Conservation (phyloP, 2,113 vertebrate genomes). For the Rutilus rutilus region DNA sequence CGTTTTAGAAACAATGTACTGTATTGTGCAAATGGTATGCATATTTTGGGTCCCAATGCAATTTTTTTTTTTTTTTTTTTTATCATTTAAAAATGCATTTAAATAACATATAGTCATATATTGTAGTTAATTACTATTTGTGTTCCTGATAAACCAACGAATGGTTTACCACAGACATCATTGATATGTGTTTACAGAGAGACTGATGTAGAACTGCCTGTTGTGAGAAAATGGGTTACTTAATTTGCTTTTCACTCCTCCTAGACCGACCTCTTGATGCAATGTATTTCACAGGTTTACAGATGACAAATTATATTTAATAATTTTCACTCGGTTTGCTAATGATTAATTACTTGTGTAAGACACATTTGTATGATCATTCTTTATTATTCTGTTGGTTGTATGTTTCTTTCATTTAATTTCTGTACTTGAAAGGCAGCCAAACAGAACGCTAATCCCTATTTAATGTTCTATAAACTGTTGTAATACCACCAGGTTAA, state of each 20-base stretch:
- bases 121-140: conserved; percentile 10
- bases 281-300: conserved; percentile 28
- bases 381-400: neutral
- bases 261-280: conserved; percentile 2
- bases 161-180: conserved; percentile 7
- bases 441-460: conserved; percentile 16
- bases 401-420: neutral
- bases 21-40: conserved; percentile 31
- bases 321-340: conserved; percentile 11
- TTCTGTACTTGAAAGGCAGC: conserved; percentile 41
- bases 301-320: conserved; percentile 21
- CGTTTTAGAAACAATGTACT: conserved; percentile 31
- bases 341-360: conserved; percentile 11
- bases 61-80: neutral
- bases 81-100: neutral
- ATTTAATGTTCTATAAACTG: conserved; percentile 12
- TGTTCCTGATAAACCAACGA: conserved; percentile 7
- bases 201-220: neutral
- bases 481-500: conserved; percentile 27
- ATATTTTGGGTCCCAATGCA: conserved; percentile 18
- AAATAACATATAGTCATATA: conserved; percentile 31
- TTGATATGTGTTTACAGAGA: conserved; percentile 48
- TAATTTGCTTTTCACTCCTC: neutral
- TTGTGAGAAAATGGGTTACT: conserved; percentile 11
- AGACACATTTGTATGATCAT: conserved; percentile 10